Conservation (phyloP, 2,797 vertebrate species). For the Ibycter americanus region DNA sequence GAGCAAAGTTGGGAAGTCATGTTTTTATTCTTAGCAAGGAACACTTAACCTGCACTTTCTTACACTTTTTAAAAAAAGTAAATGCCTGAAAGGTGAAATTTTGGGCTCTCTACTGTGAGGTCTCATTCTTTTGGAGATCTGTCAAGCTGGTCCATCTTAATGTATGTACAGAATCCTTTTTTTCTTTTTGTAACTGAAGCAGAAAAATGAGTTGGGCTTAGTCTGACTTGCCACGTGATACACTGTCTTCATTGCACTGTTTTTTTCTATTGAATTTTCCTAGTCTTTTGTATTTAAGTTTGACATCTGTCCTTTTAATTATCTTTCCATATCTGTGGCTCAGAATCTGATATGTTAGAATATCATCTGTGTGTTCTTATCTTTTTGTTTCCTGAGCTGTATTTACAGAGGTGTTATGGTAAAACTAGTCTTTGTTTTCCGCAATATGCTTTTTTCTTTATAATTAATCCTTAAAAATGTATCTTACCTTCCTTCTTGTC, state of each 20-base stretch:
- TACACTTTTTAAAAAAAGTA: not conserved
- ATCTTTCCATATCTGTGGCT: not conserved
- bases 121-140: not conserved
- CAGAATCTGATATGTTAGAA: not conserved
- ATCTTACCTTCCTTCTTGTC: not conserved
- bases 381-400: not conserved
- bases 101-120: not conserved
- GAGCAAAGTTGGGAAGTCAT: not conserved
- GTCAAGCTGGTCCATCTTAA: not conserved
- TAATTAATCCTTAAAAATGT: not conserved
- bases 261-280: not conserved
- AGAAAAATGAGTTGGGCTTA: not conserved
- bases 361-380: not conserved
- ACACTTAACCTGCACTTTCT: not conserved
- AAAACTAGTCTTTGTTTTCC: not conserved
- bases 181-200: not conserved
- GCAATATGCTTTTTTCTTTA: not conserved
- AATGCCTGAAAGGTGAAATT: not conserved
- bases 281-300: not conserved
- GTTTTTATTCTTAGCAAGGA: not conserved
- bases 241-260: not conserved
- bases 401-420: not conserved
- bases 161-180: not conserved
- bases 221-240: not conserved
- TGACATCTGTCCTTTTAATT: not conserved